phyloP scores from a whole-genome alignment of 2,888 invertebrate species.

The Abrostola triplasia region DNA sequence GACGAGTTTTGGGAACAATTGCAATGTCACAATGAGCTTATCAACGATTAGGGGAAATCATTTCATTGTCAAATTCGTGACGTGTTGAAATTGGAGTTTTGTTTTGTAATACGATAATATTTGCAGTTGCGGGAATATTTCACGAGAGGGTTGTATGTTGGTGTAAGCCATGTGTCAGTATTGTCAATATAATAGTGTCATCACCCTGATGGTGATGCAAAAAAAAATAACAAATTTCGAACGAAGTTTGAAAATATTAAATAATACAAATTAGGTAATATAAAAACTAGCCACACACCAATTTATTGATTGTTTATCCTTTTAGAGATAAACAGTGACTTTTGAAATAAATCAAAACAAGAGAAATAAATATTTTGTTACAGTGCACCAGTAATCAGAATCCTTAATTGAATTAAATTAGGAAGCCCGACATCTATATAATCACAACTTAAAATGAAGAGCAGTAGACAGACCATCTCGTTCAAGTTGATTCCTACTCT shows the following conservation, averaged over 20 bases:
- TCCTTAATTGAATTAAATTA: no score
- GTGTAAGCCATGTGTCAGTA: slow-evolving; percentile 33
- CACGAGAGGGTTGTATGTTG: slow-evolving; percentile 20
- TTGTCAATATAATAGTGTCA: background rate
- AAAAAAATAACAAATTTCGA: background rate
- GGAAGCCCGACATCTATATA: no score
- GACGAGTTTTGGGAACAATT: slow-evolving; percentile 57
- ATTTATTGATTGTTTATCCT: no score
- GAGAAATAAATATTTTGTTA: no score
- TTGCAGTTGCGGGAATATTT: slow-evolving; percentile 22
- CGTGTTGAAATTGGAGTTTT: slow-evolving; percentile 48
- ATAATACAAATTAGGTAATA: background rate
- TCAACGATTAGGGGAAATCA: slow-evolving; percentile 53
- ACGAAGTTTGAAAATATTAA: background rate
- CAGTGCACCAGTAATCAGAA: no score
- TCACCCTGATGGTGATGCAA: background rate
- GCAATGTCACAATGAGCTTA: slow-evolving; percentile 58
- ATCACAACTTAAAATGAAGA: background rate
- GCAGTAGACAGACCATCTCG: background rate
- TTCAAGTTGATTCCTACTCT: background rate
- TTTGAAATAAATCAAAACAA: no score
- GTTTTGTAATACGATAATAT: slow-evolving; percentile 47
- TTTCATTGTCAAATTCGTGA: slow-evolving; percentile 46
- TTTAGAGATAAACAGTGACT: no score
- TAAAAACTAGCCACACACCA: no score